Evolutionary conservation across 2,888 invertebrate genomes (phyloP), one percentile per base, ranked within the genome.

Genomic region (Luffia ferchaultella): DNA sequence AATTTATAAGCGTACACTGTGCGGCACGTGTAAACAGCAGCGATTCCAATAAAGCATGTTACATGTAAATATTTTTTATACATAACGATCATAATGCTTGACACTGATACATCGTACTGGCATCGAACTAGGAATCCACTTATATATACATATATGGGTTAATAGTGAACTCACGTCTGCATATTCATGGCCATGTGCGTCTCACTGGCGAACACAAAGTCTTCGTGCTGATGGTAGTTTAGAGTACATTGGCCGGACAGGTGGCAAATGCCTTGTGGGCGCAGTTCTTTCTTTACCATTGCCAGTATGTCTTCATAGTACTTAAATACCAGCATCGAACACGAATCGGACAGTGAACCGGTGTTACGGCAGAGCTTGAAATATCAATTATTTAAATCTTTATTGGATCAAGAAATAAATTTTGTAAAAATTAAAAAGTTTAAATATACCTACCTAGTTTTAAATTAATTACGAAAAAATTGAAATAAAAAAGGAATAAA

Each of bases 331-430:
- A 91, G 86, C 64, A 89, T 89, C 44, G 91, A 87, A 65, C 96
- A 96, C 7, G 90, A 90, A 73, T 95, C 95, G 0, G 93, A 91
- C 45, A 91, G 88, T 2, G 90, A 90, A 48, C 90, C 88, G 63
- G 91, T 70, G 52, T 86, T 76, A 45, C 91, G 89, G 69, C 96
- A 95, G 1, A 87, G 61, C 83, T 62, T 84, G 54, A 58, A 53
- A 54, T 50, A 48, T 55, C 2, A 46, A 50, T n/a, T 20, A 46
- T 18, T 7, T 18, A 7, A 5, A 17, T n/a, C n/a, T n/a, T n/a
- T n/a, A 18, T 18, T 18, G 12, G 16, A 12, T 12, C 7, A 5
- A 40, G 12, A 40, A 40, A 40, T 40, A 7, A 40, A 15, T 40
- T 15, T 7, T 40, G 9, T 7, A 40, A 40, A 9, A 9, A 9